Percentiles rank a stretch among this genome's conserved stretches.
These are phyloP conservation scores for Delphinus delphis DNA, from an alignment of 2,113 vertebrate genomes.

Conservation along the genomic window DNA sequence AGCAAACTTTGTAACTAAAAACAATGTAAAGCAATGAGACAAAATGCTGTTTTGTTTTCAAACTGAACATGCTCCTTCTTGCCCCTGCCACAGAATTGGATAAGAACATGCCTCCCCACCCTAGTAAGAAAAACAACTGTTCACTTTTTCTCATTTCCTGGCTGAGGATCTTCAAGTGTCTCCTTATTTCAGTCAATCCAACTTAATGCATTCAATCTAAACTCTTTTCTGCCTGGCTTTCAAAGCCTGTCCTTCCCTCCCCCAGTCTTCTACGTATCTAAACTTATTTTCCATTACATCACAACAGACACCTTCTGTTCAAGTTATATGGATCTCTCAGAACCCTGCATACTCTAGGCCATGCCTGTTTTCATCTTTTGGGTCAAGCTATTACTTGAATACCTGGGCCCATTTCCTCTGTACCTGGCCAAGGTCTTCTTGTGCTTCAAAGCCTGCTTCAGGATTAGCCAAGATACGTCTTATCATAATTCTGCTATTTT, in stretches of 20 bases:
- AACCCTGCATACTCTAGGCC: not conserved
- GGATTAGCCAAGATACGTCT: not conserved
- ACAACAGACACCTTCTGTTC: not conserved
- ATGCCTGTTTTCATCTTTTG: not conserved
- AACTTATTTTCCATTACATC: not conserved
- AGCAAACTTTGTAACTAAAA: not conserved
- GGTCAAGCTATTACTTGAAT: not conserved
- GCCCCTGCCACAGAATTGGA: not conserved
- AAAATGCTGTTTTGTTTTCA: conserved; percentile 12
- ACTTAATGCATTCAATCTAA: not conserved
- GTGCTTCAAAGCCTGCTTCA: not conserved
- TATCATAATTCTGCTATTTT: not conserved
- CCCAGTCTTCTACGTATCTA: not conserved
- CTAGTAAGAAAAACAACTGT: not conserved
- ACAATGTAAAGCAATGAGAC: not conserved
- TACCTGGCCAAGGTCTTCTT: not conserved
- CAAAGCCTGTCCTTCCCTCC: not conserved
- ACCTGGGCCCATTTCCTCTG: not conserved
- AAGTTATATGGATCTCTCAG: not conserved
- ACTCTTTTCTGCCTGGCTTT: not conserved
- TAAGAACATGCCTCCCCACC: not conserved
- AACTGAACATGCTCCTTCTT: not conserved
- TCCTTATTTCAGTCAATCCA: not conserved
- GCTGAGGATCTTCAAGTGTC: not conserved
- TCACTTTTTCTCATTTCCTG: not conserved